Evolutionary conservation across 2,113 vertebrate genomes (phyloP).

Genomic region (cattle (Bos taurus)): ARS-UCD2.0 NC_037330.1:30374001-30374500

Average conservation of each 20-base stretch:
- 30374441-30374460: constrained; percentile 32
- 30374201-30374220: not conserved
- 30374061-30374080: not conserved
- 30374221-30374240: not conserved
- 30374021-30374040: not conserved
- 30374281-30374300: constrained; percentile 32
- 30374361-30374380: constrained; percentile 7
- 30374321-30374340: not conserved
- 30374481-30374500: constrained; percentile 23
- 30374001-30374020: not conserved
- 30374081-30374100: not conserved
- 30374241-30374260: not conserved
- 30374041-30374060: not conserved
- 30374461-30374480: constrained; percentile 41
- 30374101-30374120: constrained; percentile 11
- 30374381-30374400: constrained; percentile 40
- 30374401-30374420: constrained; percentile 32
- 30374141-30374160: not conserved
- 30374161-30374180: not conserved
- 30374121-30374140: not conserved
- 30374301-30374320: constrained; percentile 44
- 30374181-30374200: not conserved
- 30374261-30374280: not conserved
- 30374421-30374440: constrained; percentile 35
- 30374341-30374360: constrained; percentile 26